A percentile compares a stretch with the other conserved stretches of the same genome.
Conservation (phyloP, 2,888 invertebrate species). For the Sarcophaga carnaria region DNA sequence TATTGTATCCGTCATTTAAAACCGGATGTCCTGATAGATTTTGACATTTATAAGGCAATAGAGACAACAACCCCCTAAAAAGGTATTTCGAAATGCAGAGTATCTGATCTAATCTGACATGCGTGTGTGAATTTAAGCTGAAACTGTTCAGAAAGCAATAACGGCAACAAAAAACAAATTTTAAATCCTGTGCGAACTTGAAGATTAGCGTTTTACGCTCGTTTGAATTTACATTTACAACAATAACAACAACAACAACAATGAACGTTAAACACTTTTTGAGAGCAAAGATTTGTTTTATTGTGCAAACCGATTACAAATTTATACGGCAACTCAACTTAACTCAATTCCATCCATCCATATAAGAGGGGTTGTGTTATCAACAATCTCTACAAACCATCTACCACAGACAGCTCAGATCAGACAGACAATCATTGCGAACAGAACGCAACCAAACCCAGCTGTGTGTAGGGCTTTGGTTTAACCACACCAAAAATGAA, state of each 20-base stretch:
- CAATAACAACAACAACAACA: slow-evolving; percentile 63
- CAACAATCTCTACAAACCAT: neutral
- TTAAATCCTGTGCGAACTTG: slow-evolving; percentile 72
- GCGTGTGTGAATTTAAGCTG: slow-evolving; percentile 72
- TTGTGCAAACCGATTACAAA: neutral
- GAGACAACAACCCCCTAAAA: slow-evolving; percentile 1
- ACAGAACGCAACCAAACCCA: neutral
- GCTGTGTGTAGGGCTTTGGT: neutral
- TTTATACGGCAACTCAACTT: slow-evolving; percentile 16
- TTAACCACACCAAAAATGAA: neutral
- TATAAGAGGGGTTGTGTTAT: neutral
- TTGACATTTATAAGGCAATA: slow-evolving; percentile 69
- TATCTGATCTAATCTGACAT: slow-evolving; percentile 77
- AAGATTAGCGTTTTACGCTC: slow-evolving; percentile 81
- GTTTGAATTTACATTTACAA: slow-evolving; percentile 79
- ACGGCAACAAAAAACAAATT: slow-evolving; percentile 29
- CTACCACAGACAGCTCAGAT: neutral
- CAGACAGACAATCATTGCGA: neutral
- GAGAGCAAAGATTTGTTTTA: neutral
- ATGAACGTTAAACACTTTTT: neutral
- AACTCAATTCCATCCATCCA: neutral
- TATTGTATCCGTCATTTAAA: slow-evolving; percentile 46
- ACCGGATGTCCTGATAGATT: slow-evolving; percentile 70
- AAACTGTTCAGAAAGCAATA: slow-evolving; percentile 70
- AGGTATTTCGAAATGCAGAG: neutral